phyloP scores from a whole-genome alignment of 2,888 invertebrate genomes.

The Ganaspis brasiliensis region DNA sequence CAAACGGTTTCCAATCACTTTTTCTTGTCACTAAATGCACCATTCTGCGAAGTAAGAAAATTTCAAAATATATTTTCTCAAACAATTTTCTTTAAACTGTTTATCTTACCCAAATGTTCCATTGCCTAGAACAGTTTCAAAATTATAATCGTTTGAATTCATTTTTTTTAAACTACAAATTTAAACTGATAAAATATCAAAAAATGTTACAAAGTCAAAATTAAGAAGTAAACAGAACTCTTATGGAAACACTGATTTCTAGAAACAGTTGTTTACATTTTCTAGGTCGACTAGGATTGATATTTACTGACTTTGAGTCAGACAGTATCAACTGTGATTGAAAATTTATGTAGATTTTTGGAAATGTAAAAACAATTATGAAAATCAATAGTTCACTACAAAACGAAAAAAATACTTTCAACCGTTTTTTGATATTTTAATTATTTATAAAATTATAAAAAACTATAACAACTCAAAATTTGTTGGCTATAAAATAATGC shows the following conservation, averaged over 20 bases:
- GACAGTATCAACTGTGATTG: too few relatives aligned
- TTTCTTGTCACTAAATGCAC: constrained; percentile 71
- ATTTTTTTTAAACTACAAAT: constrained; percentile 35
- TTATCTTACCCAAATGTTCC: constrained; percentile 71
- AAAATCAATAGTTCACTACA: too few relatives aligned
- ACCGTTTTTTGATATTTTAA: too few relatives aligned
- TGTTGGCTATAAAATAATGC: too few relatives aligned
- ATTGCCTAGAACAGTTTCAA: constrained; percentile 66
- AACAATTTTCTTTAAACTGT: constrained; percentile 34
- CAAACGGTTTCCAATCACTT: constrained; percentile 70
- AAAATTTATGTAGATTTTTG: too few relatives aligned
- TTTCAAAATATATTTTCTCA: background rate
- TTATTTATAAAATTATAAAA: too few relatives aligned
- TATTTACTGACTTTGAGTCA: background rate
- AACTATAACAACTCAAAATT: too few relatives aligned
- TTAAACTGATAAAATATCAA: background rate
- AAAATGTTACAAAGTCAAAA: constrained; percentile 5
- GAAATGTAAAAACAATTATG: too few relatives aligned
- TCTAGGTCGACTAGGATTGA: background rate
- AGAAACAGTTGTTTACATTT: constrained; percentile 12
- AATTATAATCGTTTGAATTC: constrained; percentile 61
- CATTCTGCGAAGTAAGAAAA: constrained; percentile 58
- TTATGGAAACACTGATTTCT: background rate
- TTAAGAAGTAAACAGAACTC: background rate
- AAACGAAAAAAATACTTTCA: too few relatives aligned